These are phyloP conservation scores for Poeciliopsis presidionis DNA, from an alignment of 2,797 vertebrate species.

Conservation along the genomic window DNA sequence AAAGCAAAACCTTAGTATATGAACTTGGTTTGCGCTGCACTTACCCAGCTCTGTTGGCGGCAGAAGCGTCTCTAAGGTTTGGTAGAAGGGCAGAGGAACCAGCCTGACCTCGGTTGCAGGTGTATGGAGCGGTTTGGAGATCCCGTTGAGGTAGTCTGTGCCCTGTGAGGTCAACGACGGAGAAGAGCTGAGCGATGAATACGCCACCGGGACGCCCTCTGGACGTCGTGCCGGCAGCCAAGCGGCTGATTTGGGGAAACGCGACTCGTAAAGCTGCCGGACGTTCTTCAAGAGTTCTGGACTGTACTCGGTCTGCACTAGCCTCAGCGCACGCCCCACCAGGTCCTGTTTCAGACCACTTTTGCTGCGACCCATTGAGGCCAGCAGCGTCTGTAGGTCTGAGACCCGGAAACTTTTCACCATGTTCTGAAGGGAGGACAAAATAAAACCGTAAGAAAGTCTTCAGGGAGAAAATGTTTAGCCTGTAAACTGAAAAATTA, in stretches of 20 bases:
- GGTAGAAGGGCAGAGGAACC: slow-evolving; percentile 95
- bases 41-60: slow-evolving; percentile 94
- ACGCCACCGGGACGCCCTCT: slow-evolving; percentile 76
- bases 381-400: slow-evolving; percentile 97
- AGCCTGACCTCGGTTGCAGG: slow-evolving; percentile 90
- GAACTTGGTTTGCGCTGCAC: slow-evolving; percentile 64
- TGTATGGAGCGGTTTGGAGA: slow-evolving; percentile 81
- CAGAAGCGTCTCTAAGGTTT: slow-evolving; percentile 93
- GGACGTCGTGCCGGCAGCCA: slow-evolving; percentile 84
- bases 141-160: slow-evolving; percentile 95
- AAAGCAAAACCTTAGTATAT: background rate
- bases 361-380: slow-evolving; percentile 98
- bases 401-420: slow-evolving; percentile 99
- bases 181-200: slow-evolving; percentile 79
- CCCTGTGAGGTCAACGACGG: slow-evolving; percentile 82
- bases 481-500: background rate
- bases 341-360: slow-evolving; percentile 98
- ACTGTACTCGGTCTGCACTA: slow-evolving; percentile 98
- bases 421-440: slow-evolving; percentile 87
- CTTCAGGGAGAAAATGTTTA: background rate
- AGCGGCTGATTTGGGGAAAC: slow-evolving; percentile 89
- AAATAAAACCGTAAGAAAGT: background rate
- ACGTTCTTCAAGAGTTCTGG: slow-evolving; percentile 98
- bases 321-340: slow-evolving; percentile 92
- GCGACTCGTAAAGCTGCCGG: slow-evolving; percentile 95